A percentile compares a stretch with the other conserved stretches of the same genome.
phyloP scores from a whole-genome alignment of 2,797 vertebrate species.

The Microcaecilia unicolor region DNA sequence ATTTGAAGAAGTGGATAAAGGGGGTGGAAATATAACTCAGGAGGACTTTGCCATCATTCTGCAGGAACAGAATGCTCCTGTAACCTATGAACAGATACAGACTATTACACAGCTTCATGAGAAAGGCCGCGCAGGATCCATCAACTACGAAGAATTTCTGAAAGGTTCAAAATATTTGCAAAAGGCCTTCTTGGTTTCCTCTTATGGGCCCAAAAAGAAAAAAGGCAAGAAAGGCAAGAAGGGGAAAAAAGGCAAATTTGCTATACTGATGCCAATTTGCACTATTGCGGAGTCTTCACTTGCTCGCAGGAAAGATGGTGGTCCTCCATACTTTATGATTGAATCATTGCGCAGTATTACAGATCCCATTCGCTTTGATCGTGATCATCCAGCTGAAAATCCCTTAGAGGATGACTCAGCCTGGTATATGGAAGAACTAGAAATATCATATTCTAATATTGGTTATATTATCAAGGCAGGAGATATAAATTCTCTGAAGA shows the following conservation, averaged over 20 bases:
- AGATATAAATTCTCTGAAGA: slow-evolving; percentile 74
- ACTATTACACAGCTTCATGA: slow-evolving; percentile 54
- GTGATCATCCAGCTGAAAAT: slow-evolving; percentile 59
- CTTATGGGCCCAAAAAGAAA: slow-evolving; percentile 64
- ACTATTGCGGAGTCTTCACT: slow-evolving; percentile 41
- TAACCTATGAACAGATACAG: slow-evolving; percentile 33
- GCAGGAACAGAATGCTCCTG: slow-evolving; percentile 45
- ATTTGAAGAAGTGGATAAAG: slow-evolving; percentile 34
- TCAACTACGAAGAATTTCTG: slow-evolving; percentile 72
- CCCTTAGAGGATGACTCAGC: slow-evolving; percentile 76
- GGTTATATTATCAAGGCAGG: slow-evolving; percentile 69
- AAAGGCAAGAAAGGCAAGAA: slow-evolving; percentile 54
- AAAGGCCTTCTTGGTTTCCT: slow-evolving; percentile 64
- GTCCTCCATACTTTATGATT: slow-evolving; percentile 71
- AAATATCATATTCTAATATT: slow-evolving; percentile 58
- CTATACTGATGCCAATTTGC: slow-evolving; percentile 71
- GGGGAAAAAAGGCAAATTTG: slow-evolving; percentile 44
- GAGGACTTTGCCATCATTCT: slow-evolving; percentile 61
- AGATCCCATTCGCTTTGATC: slow-evolving; percentile 47
- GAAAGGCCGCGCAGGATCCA: slow-evolving; percentile 26
- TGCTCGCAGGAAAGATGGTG: slow-evolving; percentile 49
- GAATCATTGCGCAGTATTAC: slow-evolving; percentile 54
- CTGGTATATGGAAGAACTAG: slow-evolving; percentile 75
- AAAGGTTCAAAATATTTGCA: slow-evolving; percentile 72
- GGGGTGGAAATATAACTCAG: slow-evolving; percentile 40